These are phyloP conservation scores for Bemisia tabaci DNA, from an alignment of 1,140 invertebrate species.

Conservation along the genomic window DNA sequence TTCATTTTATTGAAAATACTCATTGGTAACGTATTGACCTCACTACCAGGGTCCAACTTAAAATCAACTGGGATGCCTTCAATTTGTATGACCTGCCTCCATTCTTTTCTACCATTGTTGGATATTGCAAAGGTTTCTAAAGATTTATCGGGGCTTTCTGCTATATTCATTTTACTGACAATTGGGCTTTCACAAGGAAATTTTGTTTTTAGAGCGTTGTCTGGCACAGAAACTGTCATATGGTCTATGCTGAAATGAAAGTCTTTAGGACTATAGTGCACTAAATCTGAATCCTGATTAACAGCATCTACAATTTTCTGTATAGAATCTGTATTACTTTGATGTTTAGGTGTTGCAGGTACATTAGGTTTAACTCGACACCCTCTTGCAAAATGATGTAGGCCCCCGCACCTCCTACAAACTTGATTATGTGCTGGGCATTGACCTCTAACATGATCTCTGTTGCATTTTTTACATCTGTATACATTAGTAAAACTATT, in stretches of 20 bases:
- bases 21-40: constrained; percentile 16
- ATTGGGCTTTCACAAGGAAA: background rate
- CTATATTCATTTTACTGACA: background rate
- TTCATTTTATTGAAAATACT: constrained; percentile 12
- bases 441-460: background rate
- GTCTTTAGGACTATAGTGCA: background rate
- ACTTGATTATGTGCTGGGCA: background rate
- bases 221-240: no score
- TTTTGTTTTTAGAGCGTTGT: no score
- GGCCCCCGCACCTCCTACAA: background rate
- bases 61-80: constrained; percentile 12
- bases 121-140: background rate
- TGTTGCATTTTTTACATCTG: background rate
- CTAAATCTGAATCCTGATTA: background rate
- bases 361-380: background rate
- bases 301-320: background rate
- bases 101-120: background rate
- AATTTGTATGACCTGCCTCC: constrained; percentile 12
- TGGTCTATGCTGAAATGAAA: background rate
- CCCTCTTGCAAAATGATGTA: background rate
- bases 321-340: background rate
- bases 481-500: no score
- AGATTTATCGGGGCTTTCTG: background rate
- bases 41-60: constrained; percentile 17
- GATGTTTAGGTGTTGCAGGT: background rate